Percentiles rank a stretch among this genome's conserved stretches.
phyloP scores from a whole-genome alignment of 1,140 invertebrate species.

The Chionoecetes opilio region DNA sequence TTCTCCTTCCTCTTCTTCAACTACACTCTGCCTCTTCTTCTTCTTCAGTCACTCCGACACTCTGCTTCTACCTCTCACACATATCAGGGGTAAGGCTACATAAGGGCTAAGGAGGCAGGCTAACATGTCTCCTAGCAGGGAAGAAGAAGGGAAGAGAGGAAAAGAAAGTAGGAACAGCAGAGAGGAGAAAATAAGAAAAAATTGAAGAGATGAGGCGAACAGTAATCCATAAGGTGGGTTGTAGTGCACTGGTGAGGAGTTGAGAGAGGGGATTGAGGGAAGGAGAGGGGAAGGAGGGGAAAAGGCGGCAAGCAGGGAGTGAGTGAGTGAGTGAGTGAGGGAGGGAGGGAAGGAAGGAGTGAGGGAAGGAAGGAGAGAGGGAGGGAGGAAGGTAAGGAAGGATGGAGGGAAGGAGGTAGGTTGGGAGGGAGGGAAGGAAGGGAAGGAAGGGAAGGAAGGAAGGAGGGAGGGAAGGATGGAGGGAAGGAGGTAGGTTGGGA shows the following conservation, averaged over 20 bases:
- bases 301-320: too few species aligned
- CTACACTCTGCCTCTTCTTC: too few species aligned
- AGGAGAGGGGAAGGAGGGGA: neutral
- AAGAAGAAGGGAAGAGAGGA: neutral
- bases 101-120: neutral
- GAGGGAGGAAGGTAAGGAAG: too few species aligned
- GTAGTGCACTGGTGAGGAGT: neutral
- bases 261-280: too few species aligned
- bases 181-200: constrained; percentile 8
- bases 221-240: neutral
- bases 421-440: too few species aligned
- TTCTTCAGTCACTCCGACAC: neutral
- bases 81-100: too few species aligned
- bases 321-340: neutral
- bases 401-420: too few species aligned
- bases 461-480: too few species aligned
- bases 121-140: neutral
- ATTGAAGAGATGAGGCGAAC: neutral
- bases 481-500: too few species aligned
- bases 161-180: neutral
- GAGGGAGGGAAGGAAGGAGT: neutral
- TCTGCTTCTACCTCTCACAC: neutral
- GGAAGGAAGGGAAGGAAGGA: too few species aligned
- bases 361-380: too few species aligned
- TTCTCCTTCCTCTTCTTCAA: too few species aligned